Percentiles rank a stretch among this genome's conserved stretches.
These are phyloP conservation scores for Siphonodentalium dalli DNA, from an alignment of 2,888 invertebrate genomes.

Conservation along the genomic window DNA sequence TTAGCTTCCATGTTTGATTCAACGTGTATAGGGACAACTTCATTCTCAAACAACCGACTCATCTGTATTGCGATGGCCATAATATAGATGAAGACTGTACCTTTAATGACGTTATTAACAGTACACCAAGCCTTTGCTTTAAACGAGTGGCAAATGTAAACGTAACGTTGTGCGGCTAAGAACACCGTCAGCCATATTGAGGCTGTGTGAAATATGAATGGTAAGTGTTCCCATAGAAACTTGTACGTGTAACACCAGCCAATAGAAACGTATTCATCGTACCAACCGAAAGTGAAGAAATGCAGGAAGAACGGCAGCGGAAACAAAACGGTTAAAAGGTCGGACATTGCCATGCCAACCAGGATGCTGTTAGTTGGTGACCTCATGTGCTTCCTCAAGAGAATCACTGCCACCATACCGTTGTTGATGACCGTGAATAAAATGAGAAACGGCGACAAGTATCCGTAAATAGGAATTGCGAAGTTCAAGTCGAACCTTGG, in stretches of 20 bases:
- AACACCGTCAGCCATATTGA: constrained; percentile 93
- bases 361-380: constrained; percentile 91
- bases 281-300: constrained; percentile 89
- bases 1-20: constrained; percentile 64
- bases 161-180: constrained; percentile 89
- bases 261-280: constrained; percentile 81
- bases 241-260: constrained; percentile 78
- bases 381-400: constrained; percentile 88
- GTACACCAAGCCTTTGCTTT: constrained; percentile 80
- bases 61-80: constrained; percentile 83
- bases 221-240: constrained; percentile 50
- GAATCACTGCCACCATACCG: constrained; percentile 86
- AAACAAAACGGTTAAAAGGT: constrained; percentile 80
- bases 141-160: constrained; percentile 92
- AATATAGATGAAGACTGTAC: constrained; percentile 79
- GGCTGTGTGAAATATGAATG: constrained; percentile 81
- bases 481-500: constrained; percentile 38
- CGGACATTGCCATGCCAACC: constrained; percentile 94
- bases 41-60: constrained; percentile 81
- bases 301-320: constrained; percentile 77
- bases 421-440: constrained; percentile 89
- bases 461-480: constrained; percentile 73
- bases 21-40: constrained; percentile 71
- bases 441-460: constrained; percentile 83
- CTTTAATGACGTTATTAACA: constrained; percentile 74